These are phyloP conservation scores for Baronia brevicornis DNA, from an alignment of 2,888 invertebrate genomes.

Conservation along the genomic window DNA sequence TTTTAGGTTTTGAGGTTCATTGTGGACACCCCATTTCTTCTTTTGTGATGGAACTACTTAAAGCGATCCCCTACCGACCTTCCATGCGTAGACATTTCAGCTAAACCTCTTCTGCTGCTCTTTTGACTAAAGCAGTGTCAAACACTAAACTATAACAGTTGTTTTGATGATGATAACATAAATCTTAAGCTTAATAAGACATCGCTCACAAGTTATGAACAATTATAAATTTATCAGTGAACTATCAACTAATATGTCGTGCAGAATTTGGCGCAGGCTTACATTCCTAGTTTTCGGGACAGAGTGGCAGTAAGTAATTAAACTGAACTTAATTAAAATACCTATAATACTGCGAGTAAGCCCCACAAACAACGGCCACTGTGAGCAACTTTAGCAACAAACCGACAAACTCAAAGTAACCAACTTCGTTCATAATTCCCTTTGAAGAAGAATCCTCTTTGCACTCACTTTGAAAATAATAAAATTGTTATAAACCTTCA, in stretches of 20 bases:
- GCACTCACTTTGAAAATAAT: slow-evolving; percentile 29
- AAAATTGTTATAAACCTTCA: slow-evolving; percentile 19
- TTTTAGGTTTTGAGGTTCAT: no score
- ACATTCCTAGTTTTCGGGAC: slow-evolving; percentile 19
- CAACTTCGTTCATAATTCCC: slow-evolving; percentile 57
- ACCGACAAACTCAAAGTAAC: slow-evolving; percentile 48
- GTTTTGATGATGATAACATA: no score
- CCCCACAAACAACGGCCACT: slow-evolving; percentile 35
- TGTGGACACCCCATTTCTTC: no score
- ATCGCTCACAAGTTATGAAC: no score
- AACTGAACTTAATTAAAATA: slow-evolving; percentile 49
- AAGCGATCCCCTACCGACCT: no score
- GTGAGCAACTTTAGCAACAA: slow-evolving; percentile 43
- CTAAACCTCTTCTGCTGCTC: no score
- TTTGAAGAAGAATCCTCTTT: slow-evolving; percentile 42
- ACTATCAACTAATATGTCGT: slow-evolving; percentile 12
- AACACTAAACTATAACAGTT: no score
- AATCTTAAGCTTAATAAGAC: no score
- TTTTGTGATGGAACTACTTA: no score
- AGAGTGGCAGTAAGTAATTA: slow-evolving; percentile 37
- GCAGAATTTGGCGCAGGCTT: slow-evolving; percentile 13
- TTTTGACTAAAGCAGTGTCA: no score
- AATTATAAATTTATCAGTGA: neutral
- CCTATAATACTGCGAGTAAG: slow-evolving; percentile 33
- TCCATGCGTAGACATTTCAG: no score